These are phyloP conservation scores for Aplidium turbinatum DNA, from an alignment of 23 tunicate species.

Conservation along the genomic window DNA sequence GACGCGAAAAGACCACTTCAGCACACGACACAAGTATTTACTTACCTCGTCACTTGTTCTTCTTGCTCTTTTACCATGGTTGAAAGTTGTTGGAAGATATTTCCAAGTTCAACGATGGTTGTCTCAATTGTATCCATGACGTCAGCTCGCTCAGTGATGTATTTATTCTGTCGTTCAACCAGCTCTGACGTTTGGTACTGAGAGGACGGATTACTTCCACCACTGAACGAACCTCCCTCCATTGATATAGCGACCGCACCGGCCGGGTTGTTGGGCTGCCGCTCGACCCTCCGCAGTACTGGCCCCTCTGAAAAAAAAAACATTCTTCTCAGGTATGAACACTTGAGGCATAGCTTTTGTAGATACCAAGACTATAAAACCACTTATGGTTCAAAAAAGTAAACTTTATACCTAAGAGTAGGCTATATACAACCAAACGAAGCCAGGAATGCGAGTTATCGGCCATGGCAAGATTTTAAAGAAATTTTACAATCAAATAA, in stretches of 20 bases:
- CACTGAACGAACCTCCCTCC: slow-evolving; percentile 34
- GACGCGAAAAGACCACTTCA: too few relatives aligned
- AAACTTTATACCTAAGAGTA: too few relatives aligned
- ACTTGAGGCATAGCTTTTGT: too few relatives aligned
- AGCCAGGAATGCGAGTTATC: too few relatives aligned
- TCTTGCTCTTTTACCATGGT: slow-evolving; percentile 99
- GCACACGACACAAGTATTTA: too few relatives aligned
- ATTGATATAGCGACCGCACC: slow-evolving; percentile 70
- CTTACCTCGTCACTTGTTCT: slow-evolving; percentile 88
- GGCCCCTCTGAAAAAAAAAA: slow-evolving; percentile 57
- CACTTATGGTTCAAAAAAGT: too few relatives aligned
- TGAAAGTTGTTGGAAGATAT: slow-evolving; percentile 82
- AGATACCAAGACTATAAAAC: too few relatives aligned
- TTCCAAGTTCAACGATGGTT: slow-evolving; percentile 94
- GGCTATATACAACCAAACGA: too few relatives aligned
- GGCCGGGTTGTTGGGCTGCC: slow-evolving; percentile 41
- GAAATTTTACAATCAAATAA: too few relatives aligned
- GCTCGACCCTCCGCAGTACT: slow-evolving; percentile 86
- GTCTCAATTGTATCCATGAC: slow-evolving; percentile 96
- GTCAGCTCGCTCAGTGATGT: slow-evolving; percentile 90
- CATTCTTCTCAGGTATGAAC: too few relatives aligned
- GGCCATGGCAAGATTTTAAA: too few relatives aligned
- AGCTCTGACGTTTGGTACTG: slow-evolving; percentile 63
- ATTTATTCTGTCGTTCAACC: slow-evolving; percentile 84
- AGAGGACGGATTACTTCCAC: slow-evolving; percentile 13